Evolutionary conservation across 2,888 invertebrate genomes (phyloP), one percentile per base, ranked within the genome.

Genomic region (Agrypnus murinus): DNA sequence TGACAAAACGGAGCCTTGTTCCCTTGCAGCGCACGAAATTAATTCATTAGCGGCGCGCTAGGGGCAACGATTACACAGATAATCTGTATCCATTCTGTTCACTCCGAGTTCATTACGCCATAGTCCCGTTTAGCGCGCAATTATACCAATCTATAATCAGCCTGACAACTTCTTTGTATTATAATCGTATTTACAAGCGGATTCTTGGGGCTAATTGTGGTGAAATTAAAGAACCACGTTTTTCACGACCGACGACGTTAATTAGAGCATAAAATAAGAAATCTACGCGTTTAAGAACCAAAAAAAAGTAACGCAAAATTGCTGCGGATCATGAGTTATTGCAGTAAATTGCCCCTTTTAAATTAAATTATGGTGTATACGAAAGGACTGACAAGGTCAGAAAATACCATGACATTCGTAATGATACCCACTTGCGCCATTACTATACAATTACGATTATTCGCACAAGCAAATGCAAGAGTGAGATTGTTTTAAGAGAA

Each of bases 41-140:
- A 81, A 81, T 81, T 79, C 81, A 81, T 82, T 80, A 81, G 76
- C 77, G 72, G 72, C 74, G 74, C 77, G 72, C 72, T 73, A 75
- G 75, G 77, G 76, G 65, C 65, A 57, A 58, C 65, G 65, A 65
- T 65, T 65, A 65, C 55, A 46, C 57, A 65, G 65, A 66, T 66
- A 66, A 66, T 66, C 66, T 60, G 75, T 68, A 74, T 65, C 53
- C 71, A 59, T 72, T 68, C 57, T 65, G 50, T 53, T 38, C 40
- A 40, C 65, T 57, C 15, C 38, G 59, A 59, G 62, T 50, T 63
- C 58, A 69, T 69, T 63, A 50, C 63, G 57, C 40, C 64, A 57
- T 55, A 36, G 34, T 48, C 66, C 34, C 50, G 34, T 59, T 59
- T 59, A 59, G 58, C 32, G 34, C 40, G 38, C 48, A 66, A 66